A percentile compares a stretch with the other conserved stretches of the same genome.
These are phyloP conservation scores for Parazoanthus swiftii DNA, from an alignment of 92 coral and sea anemone species.

Conservation along the genomic window DNA sequence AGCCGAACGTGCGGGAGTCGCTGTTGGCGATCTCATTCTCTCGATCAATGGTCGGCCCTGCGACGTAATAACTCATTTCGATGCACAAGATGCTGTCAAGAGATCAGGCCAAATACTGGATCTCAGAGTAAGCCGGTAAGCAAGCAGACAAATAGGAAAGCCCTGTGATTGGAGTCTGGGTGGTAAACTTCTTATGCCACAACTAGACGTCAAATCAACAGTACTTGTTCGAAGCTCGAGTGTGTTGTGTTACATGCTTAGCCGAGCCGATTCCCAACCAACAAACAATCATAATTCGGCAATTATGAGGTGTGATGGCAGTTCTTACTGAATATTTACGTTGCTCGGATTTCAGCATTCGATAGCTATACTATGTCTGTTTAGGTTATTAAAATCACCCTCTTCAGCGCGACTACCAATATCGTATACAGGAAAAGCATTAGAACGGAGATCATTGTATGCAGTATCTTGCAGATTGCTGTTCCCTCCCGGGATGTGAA, in stretches of 20 bases:
- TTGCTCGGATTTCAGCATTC: background rate
- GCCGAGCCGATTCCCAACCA: background rate
- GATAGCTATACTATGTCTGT: background rate
- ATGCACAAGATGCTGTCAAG: slow-evolving; percentile 92
- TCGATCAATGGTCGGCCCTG: slow-evolving; percentile 71
- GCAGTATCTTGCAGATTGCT: background rate
- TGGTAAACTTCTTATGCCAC: background rate
- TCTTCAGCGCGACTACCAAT: slow-evolving; percentile 11
- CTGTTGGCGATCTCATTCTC: slow-evolving; percentile 66
- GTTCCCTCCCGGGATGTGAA: background rate
- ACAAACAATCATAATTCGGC: background rate
- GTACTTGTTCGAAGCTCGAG: background rate
- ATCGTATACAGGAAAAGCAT: background rate
- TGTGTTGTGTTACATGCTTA: slow-evolving; percentile 18
- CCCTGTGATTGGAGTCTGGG: background rate
- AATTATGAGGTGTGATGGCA: slow-evolving; percentile 15
- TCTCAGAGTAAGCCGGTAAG: slow-evolving; percentile 77
- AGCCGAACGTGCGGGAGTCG: slow-evolving; percentile 66
- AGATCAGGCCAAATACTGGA: slow-evolving; percentile 71
- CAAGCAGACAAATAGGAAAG: background rate
- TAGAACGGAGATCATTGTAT: background rate
- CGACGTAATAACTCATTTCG: slow-evolving; percentile 82
- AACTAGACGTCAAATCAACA: background rate
- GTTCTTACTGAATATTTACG: slow-evolving; percentile 8
- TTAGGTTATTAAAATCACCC: background rate